Evolutionary conservation across 1,140 invertebrate genomes (phyloP).

Genomic region (Plectus sambesii): DNA sequence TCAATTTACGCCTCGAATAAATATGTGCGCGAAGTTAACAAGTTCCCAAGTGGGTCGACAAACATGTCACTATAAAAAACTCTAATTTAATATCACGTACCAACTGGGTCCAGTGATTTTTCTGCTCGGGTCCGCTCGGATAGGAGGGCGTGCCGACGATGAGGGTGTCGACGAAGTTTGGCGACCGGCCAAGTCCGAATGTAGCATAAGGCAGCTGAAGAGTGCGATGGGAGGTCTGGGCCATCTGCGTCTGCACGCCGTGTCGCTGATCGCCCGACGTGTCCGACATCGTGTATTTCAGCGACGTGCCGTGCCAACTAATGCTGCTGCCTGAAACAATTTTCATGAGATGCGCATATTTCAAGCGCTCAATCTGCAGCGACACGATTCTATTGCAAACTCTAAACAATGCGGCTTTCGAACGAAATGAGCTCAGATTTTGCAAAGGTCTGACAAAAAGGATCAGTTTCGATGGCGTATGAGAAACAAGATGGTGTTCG

Average conservation of each 20-base stretch:
- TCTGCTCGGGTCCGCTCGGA: slow-evolving; percentile 5
- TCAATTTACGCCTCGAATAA: too few species aligned
- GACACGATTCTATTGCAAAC: too few species aligned
- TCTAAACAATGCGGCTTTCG: too few species aligned
- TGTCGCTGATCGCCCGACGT: slow-evolving; percentile 27
- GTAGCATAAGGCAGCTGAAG: slow-evolving; percentile 83
- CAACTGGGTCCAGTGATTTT: slow-evolving; percentile 41
- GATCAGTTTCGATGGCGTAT: too few species aligned
- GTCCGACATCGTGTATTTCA: slow-evolving; percentile 35
- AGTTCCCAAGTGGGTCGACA: too few species aligned
- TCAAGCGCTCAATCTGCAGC: slow-evolving; percentile 6
- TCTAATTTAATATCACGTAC: too few species aligned
- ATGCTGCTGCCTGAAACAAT: slow-evolving; percentile 36
- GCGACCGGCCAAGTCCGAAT: slow-evolving; percentile 86
- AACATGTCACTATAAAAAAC: too few species aligned
- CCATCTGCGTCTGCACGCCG: slow-evolving; percentile 59
- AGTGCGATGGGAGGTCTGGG: slow-evolving; percentile 79
- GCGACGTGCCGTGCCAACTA: slow-evolving; percentile 38
- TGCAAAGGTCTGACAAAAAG: too few species aligned
- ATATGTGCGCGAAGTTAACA: too few species aligned
- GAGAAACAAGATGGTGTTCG: too few species aligned
- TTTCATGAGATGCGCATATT: slow-evolving; percentile 5
- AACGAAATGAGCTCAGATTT: too few species aligned
- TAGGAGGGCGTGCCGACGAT: slow-evolving; percentile 63
- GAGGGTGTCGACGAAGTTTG: slow-evolving; percentile 87